phyloP scores from a whole-genome alignment of 2,888 invertebrate genomes.

The Yponomeuta malinellus region DNA sequence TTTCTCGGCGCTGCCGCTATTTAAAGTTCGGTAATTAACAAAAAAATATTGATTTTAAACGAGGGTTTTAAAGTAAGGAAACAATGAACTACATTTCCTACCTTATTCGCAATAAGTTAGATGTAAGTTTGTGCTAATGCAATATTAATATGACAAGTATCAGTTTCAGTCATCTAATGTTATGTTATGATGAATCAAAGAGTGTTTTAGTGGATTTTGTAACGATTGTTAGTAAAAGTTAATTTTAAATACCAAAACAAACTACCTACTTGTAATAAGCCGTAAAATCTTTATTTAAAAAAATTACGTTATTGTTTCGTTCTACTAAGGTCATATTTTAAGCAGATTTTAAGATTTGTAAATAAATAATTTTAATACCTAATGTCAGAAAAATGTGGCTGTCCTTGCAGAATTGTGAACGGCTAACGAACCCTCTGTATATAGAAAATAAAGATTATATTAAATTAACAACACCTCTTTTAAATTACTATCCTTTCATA shows the following conservation, averaged over 20 bases:
- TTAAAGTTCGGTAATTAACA: too few relatives aligned
- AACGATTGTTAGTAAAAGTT: too few relatives aligned
- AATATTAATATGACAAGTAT: too few relatives aligned
- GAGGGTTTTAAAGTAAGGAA: background rate
- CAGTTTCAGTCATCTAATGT: too few relatives aligned
- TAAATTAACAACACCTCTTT: background rate
- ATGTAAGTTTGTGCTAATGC: too few relatives aligned
- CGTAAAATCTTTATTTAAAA: background rate
- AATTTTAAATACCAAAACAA: too few relatives aligned
- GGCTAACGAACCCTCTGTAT: background rate
- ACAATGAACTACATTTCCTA: background rate
- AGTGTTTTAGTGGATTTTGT: too few relatives aligned
- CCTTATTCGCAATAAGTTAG: background rate
- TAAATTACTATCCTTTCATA: too few relatives aligned
- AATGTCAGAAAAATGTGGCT: background rate
- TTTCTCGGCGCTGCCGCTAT: constrained; percentile 1
- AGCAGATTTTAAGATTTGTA: background rate
- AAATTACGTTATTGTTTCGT: background rate
- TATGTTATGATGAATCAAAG: too few relatives aligned
- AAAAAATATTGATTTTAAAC: too few relatives aligned
- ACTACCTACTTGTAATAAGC: too few relatives aligned
- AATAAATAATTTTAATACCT: constrained; percentile 2
- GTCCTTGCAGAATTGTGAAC: background rate
- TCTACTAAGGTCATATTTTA: background rate
- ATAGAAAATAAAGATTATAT: background rate